phyloP scores from a whole-genome alignment of 2,797 vertebrate species.

The Setipinna tenuifilis region DNA sequence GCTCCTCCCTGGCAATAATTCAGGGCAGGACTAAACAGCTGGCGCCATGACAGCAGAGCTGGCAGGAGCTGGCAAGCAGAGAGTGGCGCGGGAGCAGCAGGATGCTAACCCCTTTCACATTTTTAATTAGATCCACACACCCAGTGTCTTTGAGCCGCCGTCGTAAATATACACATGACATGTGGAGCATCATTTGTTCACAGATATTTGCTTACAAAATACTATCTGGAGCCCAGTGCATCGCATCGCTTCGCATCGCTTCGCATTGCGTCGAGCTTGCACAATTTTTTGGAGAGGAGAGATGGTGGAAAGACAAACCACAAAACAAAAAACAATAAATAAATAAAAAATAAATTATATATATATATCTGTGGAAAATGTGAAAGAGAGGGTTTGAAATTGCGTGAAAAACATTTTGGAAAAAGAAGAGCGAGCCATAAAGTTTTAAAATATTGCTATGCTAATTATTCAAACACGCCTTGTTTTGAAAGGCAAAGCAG shows the following conservation, averaged over 20 bases:
- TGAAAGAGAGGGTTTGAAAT: conserved; percentile 4
- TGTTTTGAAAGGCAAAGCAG: background rate
- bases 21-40: conserved; percentile 98
- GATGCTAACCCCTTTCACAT: conserved; percentile 98
- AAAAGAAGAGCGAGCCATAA: conserved; percentile 24
- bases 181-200: conserved; percentile 85
- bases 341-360: conserved; percentile 46
- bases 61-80: conserved; percentile 95
- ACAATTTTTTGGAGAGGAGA: conserved; percentile 48
- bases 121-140: conserved; percentile 99
- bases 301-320: conserved; percentile 31
- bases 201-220: conserved; percentile 80
- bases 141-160: conserved; percentile 97
- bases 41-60: conserved; percentile 93
- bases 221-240: conserved; percentile 59
- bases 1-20: conserved; percentile 86
- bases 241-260: too few relatives aligned
- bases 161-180: conserved; percentile 97
- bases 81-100: conserved; percentile 87
- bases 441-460: background rate
- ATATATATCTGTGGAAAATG: conserved; percentile 29
- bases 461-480: background rate
- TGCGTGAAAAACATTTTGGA: background rate
- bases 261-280: conserved; percentile 57
- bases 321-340: too few relatives aligned